Evolutionary conservation across 2,888 invertebrate genomes (phyloP).

Genomic region (Bugula neritina): DNA sequence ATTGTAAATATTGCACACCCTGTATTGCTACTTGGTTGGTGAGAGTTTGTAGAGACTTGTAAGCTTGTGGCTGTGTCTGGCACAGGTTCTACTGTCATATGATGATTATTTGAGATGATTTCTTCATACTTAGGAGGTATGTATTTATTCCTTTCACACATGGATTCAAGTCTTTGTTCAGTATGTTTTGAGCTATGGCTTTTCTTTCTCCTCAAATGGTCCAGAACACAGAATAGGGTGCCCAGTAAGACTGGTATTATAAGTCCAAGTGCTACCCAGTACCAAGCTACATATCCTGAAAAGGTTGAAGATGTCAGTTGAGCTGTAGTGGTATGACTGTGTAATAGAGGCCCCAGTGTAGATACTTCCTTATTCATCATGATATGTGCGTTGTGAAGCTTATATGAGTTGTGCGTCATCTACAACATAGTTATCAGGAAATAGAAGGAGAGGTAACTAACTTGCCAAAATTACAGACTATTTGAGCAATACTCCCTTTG

Average conservation of each 20-base stretch:
- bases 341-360: too few species aligned
- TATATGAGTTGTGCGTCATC: too few species aligned
- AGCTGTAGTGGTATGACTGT: too few species aligned
- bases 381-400: too few species aligned
- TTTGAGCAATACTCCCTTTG: too few species aligned
- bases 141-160: slow-evolving; percentile 23
- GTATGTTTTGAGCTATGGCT: background rate
- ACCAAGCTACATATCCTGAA: slow-evolving; percentile 3
- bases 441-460: too few species aligned
- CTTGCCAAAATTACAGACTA: too few species aligned
- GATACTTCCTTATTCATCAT: too few species aligned
- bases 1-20: slow-evolving; percentile 18
- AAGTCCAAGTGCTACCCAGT: slow-evolving; percentile 16
- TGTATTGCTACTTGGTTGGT: too few species aligned
- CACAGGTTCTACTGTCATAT: background rate
- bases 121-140: slow-evolving; percentile 22
- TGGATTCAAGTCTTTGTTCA: slow-evolving; percentile 22
- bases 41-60: background rate
- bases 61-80: background rate
- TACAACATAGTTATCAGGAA: too few species aligned
- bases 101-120: slow-evolving; percentile 14
- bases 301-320: background rate
- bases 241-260: slow-evolving; percentile 1
- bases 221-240: slow-evolving; percentile 7
- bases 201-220: slow-evolving; percentile 14